Base-by-base conservation (phyloP, 2,888 invertebrate genomes). In the Acheta domesticus region DNA sequence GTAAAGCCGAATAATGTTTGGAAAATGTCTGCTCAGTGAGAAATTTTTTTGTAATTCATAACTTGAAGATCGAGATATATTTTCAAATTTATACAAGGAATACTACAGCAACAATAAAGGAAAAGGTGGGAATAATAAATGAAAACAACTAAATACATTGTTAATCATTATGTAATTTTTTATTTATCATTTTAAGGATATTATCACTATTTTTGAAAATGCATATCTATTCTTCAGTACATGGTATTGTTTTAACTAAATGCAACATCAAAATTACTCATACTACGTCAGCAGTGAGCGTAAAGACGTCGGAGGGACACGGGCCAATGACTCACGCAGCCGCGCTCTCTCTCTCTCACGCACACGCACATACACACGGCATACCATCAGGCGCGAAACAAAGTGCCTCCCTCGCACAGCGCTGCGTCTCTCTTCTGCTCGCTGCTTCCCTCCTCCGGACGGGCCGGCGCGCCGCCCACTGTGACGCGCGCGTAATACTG, bases 181-280 rank as follows among this genome's bases (percentile, higher is more conserved):
- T 62, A 62, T 62, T 62, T 62, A 12, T 62, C n/a, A 62, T 62
- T 62, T 62, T 62, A 62, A 36, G 36, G 36, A 36, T 36, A 62
- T 62, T 62, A 62, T 19, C 62, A 62, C n/a, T 62, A 62, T 62
- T 62, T 36, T 62, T 62, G 62, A 62, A 62, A 62, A 62, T 62
- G 62, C n/a, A 62, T 62, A 62, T 3, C 62, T 62, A 62, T 62
- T 62, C 62, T 62, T 62, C 62, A 62, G 62, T 62, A 62, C 62
- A 62, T 62, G 62, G 62, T 62, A 62, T 62, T 62, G 62, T 62
- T 62, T 62, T n/a, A 62, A 62, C 62, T 62, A 62, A 62, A 62
- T 62, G 62, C 62, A 62, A 62, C 62, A 62, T 62, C 16, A 19
- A 62, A 62, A n/a, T 62, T 62, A 62, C 62, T 62, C 62, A 19